Percentiles rank a stretch among this genome's conserved stretches.
Evolutionary conservation across 2,113 vertebrate genomes (phyloP).

Genomic region (Ammospiza caudacuta): DNA sequence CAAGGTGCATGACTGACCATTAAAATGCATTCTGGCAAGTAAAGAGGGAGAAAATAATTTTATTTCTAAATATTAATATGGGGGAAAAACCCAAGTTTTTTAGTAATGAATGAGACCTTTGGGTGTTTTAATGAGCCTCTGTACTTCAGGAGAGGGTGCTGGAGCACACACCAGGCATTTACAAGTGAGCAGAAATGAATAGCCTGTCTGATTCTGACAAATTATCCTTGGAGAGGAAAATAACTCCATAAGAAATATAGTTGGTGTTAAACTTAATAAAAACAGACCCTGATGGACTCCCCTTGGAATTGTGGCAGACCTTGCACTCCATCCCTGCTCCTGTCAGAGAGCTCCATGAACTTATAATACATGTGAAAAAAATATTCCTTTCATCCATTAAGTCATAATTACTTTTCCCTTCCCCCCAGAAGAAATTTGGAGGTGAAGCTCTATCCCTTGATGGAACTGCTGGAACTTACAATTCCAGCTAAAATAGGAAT

Average conservation of each 20-base stretch:
- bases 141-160: slow-evolving; percentile 21
- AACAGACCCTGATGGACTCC: slow-evolving; percentile 57
- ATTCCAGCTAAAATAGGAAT: background rate
- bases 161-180: slow-evolving; percentile 43
- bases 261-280: slow-evolving; percentile 70
- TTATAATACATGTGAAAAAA: background rate
- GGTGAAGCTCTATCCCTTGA: background rate
- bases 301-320: slow-evolving; percentile 47
- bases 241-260: slow-evolving; percentile 71
- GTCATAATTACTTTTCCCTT: slow-evolving; percentile 30
- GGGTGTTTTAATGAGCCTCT: slow-evolving; percentile 12
- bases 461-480: background rate
- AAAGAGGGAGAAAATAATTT: background rate
- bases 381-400: slow-evolving; percentile 2
- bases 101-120: slow-evolving; percentile 19
- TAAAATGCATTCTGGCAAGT: background rate
- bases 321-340: slow-evolving; percentile 20
- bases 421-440: background rate
- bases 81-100: background rate
- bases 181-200: slow-evolving; percentile 46
- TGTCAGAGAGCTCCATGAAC: slow-evolving; percentile 26
- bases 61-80: background rate
- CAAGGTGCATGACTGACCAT: background rate
- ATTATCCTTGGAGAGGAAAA: slow-evolving; percentile 69
- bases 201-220: slow-evolving; percentile 70